Base-by-base conservation (phyloP, 2,113 vertebrate species). In the Grallaria varia region DNA sequence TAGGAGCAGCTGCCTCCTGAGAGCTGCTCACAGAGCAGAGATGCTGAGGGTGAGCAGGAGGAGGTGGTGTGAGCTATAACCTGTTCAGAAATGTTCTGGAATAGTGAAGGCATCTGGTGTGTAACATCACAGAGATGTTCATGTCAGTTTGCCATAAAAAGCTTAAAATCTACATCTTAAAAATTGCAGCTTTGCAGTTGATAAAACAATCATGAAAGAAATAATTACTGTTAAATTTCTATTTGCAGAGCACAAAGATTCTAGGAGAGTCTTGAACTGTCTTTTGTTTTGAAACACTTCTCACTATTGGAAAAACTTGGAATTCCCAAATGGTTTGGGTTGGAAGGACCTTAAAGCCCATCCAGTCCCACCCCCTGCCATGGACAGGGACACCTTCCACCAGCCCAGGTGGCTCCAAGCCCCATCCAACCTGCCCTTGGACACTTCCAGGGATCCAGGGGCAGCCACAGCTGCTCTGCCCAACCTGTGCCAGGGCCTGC, bases 391-490 rank as follows among this genome's bases (percentile, higher is more conserved):
- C 30, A 56, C 3, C 11, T 42, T 2, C 42, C 49, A 49, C 49
- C 4, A 0, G 6, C 16, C 49, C 40, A 40, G 25, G 40, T 0
- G 14, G 62, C 30, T 63, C 66, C 49, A 16, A 78, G 40, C 23
- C 30, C 6, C 0, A 0, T 11, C 40, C 56, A 71, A 0, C 47
- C 64, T n/a, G 47, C 28, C n/a, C n/a, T 16, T 5, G 73, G 19
- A 0, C 63, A 60, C 11, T 77, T 0, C 37, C 63, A 87, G 84
- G 53, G 44, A 50, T 76, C n/a, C n/a, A n/a, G 52, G 69, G 35
- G 52, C 83, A 67, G 71, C 83, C 60, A 8, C 71, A 75, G 24
- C 71, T 75, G 35, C 82, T 56, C 82, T 66, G 71, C 40, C 18
- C 6, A 56, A 10, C 42, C 71, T 58, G 30, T 5, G 71, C 60